Evolutionary conservation across 2,888 invertebrate species (phyloP).

Genomic region (Schizaphis graminum): DNA sequence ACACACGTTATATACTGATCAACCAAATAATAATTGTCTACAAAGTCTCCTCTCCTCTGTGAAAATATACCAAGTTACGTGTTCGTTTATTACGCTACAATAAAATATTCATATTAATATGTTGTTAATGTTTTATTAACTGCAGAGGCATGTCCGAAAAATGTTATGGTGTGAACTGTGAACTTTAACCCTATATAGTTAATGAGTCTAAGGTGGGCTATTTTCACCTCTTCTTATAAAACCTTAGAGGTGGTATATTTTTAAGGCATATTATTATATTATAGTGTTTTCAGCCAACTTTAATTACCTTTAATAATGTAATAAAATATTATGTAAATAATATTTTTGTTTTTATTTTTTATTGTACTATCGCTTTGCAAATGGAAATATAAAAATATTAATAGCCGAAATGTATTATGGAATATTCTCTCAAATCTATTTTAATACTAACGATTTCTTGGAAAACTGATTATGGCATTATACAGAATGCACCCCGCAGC

Average conservation of each 20-base stretch:
- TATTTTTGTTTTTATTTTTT: not conserved
- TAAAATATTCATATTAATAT: not conserved
- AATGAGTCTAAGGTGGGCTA: too few species aligned
- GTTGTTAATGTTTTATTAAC: not conserved
- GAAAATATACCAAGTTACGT: not conserved
- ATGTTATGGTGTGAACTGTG: not conserved
- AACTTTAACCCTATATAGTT: not conserved
- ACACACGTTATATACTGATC: not conserved
- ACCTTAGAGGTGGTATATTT: not conserved
- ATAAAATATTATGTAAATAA: not conserved
- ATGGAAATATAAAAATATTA: not conserved
- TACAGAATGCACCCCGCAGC: not conserved
- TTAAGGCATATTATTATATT: not conserved
- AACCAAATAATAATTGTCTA: not conserved
- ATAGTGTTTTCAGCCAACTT: not conserved
- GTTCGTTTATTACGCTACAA: not conserved
- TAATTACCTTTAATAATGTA: not conserved
- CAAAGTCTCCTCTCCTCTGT: not conserved
- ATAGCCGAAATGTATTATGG: not conserved
- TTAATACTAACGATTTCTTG: not conserved
- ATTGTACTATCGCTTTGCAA: not conserved
- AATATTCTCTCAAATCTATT: not conserved
- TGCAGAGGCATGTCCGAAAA: not conserved
- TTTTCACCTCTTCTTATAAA: not conserved
- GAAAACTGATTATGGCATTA: not conserved